Evolutionary conservation across 64 coral and sea anemone genomes (phyloP), one percentile per base, ranked within the genome.

Genomic region (Stichodactyla mertensii): DNA sequence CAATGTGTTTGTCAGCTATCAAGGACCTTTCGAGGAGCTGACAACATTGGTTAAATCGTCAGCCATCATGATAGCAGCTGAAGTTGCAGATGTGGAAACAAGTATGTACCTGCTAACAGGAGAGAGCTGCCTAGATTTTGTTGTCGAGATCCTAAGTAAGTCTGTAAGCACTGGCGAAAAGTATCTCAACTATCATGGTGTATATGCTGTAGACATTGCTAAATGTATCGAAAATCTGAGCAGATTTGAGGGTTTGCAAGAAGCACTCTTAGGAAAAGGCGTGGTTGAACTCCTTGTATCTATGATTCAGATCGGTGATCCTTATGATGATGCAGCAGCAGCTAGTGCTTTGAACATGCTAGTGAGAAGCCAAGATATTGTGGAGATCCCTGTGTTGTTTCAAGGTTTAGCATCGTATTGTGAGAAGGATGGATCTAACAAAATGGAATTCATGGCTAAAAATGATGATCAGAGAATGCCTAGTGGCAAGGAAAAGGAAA

Each of bases 221-320:
- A 86, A 70, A 70, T 86, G 85, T 69, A 86, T 86, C 26, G 51
- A 71, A 16, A 86, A 86, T 12, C 16, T 86, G 85, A 71, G 85
- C 31, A 26, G 31, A 18, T 86, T 86, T 71, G 85, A n/a, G 24
- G 61, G 62, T 70, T 69, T 86, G 85, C 51, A 54, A 71, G 85
- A 86, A 71, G 85, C 16, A 16, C 62, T 86, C 51, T 22, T 86
- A 16, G 64, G 16, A 22, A 70, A 86, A 86, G 85, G 85, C 16
- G 64, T 86, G 64, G 61, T 52, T 18, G 61, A 86, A n/a, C 85
- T 86, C 18, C 85, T 86, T n/a, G 85, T 86, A 9, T 55, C 64
- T 4, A 86, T 86, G 85, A 86, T 86, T 54, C 85, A 86, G 62
- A 86, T 86, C 26, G 85, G 85, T n/a, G 85, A 86, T 54, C 51